Percentiles rank a stretch among this genome's conserved stretches.
phyloP scores from a whole-genome alignment of 2,797 vertebrate genomes.

The Gymnoscopelus braueri region DNA sequence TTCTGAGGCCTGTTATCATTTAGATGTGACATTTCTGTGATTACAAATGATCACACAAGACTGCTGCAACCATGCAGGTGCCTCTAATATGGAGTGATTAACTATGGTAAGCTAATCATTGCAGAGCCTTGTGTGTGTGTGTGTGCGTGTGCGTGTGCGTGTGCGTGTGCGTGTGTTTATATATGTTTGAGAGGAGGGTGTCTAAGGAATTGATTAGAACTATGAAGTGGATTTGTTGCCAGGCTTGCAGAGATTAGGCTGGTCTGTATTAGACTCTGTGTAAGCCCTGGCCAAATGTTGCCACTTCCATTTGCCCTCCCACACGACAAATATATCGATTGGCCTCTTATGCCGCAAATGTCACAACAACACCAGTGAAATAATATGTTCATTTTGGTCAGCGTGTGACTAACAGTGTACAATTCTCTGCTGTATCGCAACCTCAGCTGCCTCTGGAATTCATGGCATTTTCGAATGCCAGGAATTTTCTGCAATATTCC shows the following conservation, averaged over 20 bases:
- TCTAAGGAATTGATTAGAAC: constrained; percentile 60
- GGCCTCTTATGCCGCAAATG: constrained; percentile 52
- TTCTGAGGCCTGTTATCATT: constrained; percentile 60
- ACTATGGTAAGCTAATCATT: constrained; percentile 74
- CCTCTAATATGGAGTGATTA: constrained; percentile 73
- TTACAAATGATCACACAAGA: constrained; percentile 67
- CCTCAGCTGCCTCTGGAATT: background rate
- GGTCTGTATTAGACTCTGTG: constrained; percentile 43
- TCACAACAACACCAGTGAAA: constrained; percentile 21
- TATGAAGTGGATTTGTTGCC: constrained; percentile 65
- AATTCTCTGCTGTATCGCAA: background rate
- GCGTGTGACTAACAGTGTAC: background rate
- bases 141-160: constrained; percentile 23
- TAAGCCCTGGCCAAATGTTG: constrained; percentile 39
- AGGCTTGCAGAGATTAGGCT: constrained; percentile 54
- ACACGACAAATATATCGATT: constrained; percentile 48
- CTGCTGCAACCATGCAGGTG: constrained; percentile 65
- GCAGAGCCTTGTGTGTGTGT: constrained; percentile 20
- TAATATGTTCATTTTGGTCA: constrained; percentile 3
- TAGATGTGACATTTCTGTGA: constrained; percentile 76
- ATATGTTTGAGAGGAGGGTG: constrained; percentile 30
- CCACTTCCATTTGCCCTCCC: constrained; percentile 22
- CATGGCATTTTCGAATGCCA: background rate
- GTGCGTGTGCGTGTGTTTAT: constrained; percentile 10
- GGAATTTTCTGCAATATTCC: too few relatives aligned